Evolutionary conservation across 1,140 invertebrate species (phyloP), one percentile per base, ranked within the genome.

Genomic region (Episyrphus balteatus): DNA sequence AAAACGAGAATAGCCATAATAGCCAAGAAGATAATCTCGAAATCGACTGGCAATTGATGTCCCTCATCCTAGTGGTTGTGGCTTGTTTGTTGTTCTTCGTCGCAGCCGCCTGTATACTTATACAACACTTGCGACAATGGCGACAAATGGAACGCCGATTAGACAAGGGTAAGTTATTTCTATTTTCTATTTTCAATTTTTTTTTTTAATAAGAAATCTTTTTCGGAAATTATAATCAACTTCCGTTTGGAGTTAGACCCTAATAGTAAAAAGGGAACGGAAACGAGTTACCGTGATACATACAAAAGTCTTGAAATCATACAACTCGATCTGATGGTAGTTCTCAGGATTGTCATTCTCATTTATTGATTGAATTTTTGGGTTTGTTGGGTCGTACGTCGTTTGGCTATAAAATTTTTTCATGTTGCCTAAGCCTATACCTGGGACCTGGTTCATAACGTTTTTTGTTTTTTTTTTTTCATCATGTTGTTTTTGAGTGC

Each of bases 61-160:
- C 75, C 2, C 56, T 81, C 49, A 72, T 75, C 5, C 63, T 77
- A 17, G 79, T 77, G 14, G 75, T 79, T 6, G 73, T 75, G 49
- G 73, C 78, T 34, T 81, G 78, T 60, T 70, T 81, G 21, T 55
- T 81, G 47, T 82, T 82, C 69, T 81, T 82, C 59, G 61, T 77
- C 34, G 75, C 78, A 32, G 76, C 77, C 49, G 76, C 76, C 48
- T 72, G 76, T 51, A 80, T 80, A 50, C 76, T 77, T 18, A 63
- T 80, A 40, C 70, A 80, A 50, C 79, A 80, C 49, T 76, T 76
- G 47, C 71, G 73, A 47, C 78, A 81, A 49, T 80, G 77, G 78
- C 67, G 73, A 49, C 69, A 68, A 48, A 71, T 76, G 64, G 76
- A 77, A 54, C 69, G 67, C 37, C 70, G 72, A 49, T 72, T 75